Evolutionary conservation across 2,888 invertebrate species (phyloP).

Genomic region (Chalcosyrphus nemorum): DNA sequence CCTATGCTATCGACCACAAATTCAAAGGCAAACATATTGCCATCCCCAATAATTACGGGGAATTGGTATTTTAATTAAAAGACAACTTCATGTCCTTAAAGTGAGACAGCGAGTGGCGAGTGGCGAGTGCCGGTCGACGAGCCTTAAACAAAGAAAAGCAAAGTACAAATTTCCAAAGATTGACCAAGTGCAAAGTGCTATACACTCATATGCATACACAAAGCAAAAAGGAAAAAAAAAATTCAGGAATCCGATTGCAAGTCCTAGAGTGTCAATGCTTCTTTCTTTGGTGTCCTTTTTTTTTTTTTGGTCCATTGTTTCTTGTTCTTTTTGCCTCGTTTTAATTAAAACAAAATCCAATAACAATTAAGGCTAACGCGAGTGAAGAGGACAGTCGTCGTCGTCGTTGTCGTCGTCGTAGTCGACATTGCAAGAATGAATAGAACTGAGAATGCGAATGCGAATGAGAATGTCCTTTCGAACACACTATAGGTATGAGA

Average conservation of each 20-base stretch:
- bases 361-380: constrained; percentile 61
- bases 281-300: background rate
- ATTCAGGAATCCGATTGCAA: constrained; percentile 59
- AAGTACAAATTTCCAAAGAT: constrained; percentile 40
- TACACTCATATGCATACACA: constrained; percentile 4
- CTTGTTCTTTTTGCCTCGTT: constrained; percentile 47
- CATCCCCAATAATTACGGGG: constrained; percentile 57
- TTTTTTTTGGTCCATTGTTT: background rate
- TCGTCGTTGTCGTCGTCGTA: no score
- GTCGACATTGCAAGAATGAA: constrained; percentile 58
- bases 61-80: constrained; percentile 72
- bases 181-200: constrained; percentile 18
- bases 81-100: constrained; percentile 53
- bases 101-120: constrained; percentile 2
- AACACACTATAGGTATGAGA: constrained; percentile 27
- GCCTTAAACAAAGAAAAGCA: constrained; percentile 51
- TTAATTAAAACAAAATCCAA: constrained; percentile 73
- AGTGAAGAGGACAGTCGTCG: constrained; percentile 13
- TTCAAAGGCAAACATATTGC: constrained; percentile 37
- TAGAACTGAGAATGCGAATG: constrained; percentile 43
- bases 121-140: no score
- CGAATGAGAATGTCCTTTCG: constrained; percentile 49
- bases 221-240: constrained; percentile 12
- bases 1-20: background rate
- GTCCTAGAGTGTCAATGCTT: constrained; percentile 56